Evolutionary conservation across 1,140 invertebrate genomes (phyloP).

Genomic region (Thereuonema tuberculata): DNA sequence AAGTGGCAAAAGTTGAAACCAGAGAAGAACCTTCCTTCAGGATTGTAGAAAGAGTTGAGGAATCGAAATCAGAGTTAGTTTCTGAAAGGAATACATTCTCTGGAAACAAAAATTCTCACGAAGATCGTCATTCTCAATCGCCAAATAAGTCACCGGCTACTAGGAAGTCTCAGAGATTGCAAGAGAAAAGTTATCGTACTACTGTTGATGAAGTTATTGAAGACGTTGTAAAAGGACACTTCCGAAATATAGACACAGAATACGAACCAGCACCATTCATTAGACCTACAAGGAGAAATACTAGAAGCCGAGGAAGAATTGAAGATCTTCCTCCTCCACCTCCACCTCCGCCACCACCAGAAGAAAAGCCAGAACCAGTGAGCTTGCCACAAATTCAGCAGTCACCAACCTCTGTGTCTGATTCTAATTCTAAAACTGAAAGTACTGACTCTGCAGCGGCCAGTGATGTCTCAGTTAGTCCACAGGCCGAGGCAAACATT

Average conservation of each 20-base stretch:
- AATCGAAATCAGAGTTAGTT: not conserved
- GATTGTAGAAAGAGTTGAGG: not conserved
- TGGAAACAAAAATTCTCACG: too few species aligned
- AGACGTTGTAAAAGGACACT: constrained; percentile 53
- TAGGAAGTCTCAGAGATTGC: constrained; percentile 59
- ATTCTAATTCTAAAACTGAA: not conserved
- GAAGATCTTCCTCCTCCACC: not conserved
- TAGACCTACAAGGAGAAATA: not conserved
- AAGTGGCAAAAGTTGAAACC: constrained; percentile 8
- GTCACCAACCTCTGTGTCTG: not conserved
- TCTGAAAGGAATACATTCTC: not conserved
- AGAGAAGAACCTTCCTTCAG: constrained; percentile 8
- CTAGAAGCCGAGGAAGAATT: not conserved
- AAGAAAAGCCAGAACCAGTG: not conserved
- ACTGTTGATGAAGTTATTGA: constrained; percentile 74
- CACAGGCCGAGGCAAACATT: not conserved
- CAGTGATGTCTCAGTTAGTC: too few species aligned
- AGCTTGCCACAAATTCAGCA: not conserved
- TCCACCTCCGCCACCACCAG: not conserved
- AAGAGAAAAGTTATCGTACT: constrained; percentile 55
- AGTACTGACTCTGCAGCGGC: not conserved
- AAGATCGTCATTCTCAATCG: not conserved
- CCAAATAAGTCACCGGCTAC: constrained; percentile 36
- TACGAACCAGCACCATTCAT: constrained; percentile 2
- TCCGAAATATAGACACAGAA: constrained; percentile 2